A percentile compares a stretch with the other conserved stretches of the same genome.
These are phyloP conservation scores for Drosophila mayaguana DNA, from an alignment of 2,888 invertebrate genomes.

Conservation along the genomic window DNA sequence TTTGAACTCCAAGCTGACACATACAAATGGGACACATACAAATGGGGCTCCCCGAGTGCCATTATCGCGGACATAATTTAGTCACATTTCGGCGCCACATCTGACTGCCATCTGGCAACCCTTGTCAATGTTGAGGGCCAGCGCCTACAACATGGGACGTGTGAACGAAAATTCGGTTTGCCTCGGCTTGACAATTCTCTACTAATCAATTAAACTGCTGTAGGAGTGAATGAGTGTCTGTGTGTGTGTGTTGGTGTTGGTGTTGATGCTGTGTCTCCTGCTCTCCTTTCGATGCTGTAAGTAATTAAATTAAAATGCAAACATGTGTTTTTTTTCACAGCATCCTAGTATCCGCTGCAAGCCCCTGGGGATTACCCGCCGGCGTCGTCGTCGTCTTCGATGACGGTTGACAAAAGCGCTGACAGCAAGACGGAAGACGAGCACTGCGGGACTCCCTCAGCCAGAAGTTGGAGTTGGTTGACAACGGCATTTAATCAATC, in stretches of 20 bases:
- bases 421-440: conserved; percentile 55
- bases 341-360: conserved; percentile 48
- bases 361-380: conserved; percentile 66
- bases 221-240: conserved; percentile 45
- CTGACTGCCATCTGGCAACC: conserved; percentile 67
- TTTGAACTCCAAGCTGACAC: conserved; percentile 42
- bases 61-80: conserved; percentile 47
- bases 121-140: conserved; percentile 54
- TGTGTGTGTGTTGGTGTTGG: conserved; percentile 1
- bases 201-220: conserved; percentile 74
- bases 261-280: neutral
- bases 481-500: conserved; percentile 80
- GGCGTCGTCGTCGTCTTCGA: conserved; percentile 34
- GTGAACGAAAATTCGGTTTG: conserved; percentile 58
- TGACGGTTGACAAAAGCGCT: conserved; percentile 74
- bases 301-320: conserved; percentile 81
- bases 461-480: conserved; percentile 39
- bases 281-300: conserved; percentile 65
- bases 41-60: conserved; percentile 31
- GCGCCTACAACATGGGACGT: conserved; percentile 42
- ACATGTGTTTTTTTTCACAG: conserved; percentile 69
- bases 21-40: conserved; percentile 51
- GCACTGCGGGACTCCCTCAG: conserved; percentile 15
- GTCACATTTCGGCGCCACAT: conserved; percentile 51
- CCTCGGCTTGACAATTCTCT: conserved; percentile 70